These are phyloP conservation scores for Eumacrocentrus americanus DNA, from an alignment of 2,888 invertebrate species.

Conservation along the genomic window DNA sequence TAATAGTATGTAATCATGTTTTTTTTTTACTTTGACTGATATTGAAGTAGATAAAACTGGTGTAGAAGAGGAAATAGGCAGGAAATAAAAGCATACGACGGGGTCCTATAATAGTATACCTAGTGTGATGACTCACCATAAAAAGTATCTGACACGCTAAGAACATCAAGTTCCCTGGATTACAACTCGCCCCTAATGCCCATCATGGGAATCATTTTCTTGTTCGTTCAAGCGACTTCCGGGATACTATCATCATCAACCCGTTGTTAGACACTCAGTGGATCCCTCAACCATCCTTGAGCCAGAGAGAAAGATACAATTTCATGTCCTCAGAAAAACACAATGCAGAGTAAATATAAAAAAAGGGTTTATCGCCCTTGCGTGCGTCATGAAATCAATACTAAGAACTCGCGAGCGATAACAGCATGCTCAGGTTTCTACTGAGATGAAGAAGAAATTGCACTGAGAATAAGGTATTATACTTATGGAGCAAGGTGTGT, in stretches of 20 bases:
- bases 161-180: too few species aligned
- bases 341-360: neutral
- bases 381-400: constrained; percentile 8
- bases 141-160: neutral
- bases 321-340: too few species aligned
- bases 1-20: constrained; percentile 2
- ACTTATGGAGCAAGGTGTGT: neutral
- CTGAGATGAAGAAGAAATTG: neutral
- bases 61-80: neutral
- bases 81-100: neutral
- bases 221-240: too few species aligned
- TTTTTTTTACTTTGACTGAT: neutral
- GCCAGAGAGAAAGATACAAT: too few species aligned
- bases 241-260: too few species aligned
- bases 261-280: too few species aligned
- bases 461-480: neutral
- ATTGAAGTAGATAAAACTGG: neutral
- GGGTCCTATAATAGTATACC: neutral
- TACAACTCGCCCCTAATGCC: too few species aligned
- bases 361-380: neutral
- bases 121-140: neutral
- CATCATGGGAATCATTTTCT: too few species aligned
- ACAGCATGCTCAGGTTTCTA: neutral
- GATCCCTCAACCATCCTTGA: neutral
- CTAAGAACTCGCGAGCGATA: neutral